Evolutionary conservation across 2,888 invertebrate species (phyloP), one percentile per base, ranked within the genome.

Genomic region (Scelioninae gen. 2): DNA sequence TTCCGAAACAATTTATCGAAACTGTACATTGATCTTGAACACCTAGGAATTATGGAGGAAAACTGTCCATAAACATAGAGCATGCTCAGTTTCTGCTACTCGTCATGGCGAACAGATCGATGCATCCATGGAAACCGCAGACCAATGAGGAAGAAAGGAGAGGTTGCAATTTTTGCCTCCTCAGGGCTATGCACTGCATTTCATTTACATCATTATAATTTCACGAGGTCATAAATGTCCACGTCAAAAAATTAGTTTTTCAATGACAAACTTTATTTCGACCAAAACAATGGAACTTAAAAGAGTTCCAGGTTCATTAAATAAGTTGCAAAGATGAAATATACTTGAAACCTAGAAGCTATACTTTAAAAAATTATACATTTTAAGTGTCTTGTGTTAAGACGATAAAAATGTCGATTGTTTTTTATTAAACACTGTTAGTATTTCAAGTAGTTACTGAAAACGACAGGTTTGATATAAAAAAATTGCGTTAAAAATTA

Each of bases 41-140:
- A 65, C 55, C 28, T 46, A 25, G 16, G 16, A 67, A 58, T 39
- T 50, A 48, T 19, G 13, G 13, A 31, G 43, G 13, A 60, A 52
- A 58, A 58, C 41, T 37, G 33, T 33, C 28, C n/a, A n/a, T n/a
- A n/a, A n/a, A 39, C 60, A 72, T 61, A 74, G 80, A 80, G 79
- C 79, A 80, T 80, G 80, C 80, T 79, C 80, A 58, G 80, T 79
- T 61, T 73, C 74, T 76, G 75, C 75, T 72, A 77, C 76, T 78
- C 79, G 78, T 79, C 76, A 78, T 78, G 78, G 76, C 74, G 77
- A 79, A 77, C 82, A 82, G 83, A 85, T 85, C 85, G 83, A 85
- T 85, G 84, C 82, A 79, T 80, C 85, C 85, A 85, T 85, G 85
- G 85, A 84, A 84, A 85, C 84, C 81, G 78, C 78, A 82, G 79